Evolutionary conservation across 1,140 invertebrate genomes (phyloP), one percentile per base, ranked within the genome.

Genomic region (Dreissena polymorpha): DNA sequence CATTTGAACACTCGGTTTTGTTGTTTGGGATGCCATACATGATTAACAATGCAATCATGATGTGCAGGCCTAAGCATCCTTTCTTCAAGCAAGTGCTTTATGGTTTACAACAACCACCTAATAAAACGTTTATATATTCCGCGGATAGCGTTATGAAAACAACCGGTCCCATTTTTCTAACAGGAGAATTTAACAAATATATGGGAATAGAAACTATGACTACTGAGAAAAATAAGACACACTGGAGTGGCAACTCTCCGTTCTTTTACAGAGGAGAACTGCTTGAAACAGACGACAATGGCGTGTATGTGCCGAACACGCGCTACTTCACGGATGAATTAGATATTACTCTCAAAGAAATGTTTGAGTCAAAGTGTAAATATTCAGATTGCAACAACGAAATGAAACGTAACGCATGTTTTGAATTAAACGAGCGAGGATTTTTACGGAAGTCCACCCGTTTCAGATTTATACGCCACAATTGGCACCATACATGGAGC

Each of bases 11-110:
- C 77, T 75, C 89, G 10, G 77, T 87, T 50, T 60, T 87, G 25
- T 86, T 86, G 64, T 81, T 77, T 39, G 86, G 85, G 49, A 84
- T 85, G 57, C 85, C 86, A 65, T 50, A 78, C 39, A 69, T 89
- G 3, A 83, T 87, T 0, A 88, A 86, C 67, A 91, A 90, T 86
- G 90, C 89, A 49, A 60, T 90, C 7, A 90, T 91, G 74, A 86
- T 83, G 12, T 91, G 90, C 64, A 73, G 78, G 5, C 53, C 81
- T 55, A 75, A 74, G 12, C 90, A 91, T 76, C 90, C 89, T 13
- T 91, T 91, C 74, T 76, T 90, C 49, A 84, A 88, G 64, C 39
- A 68, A 25, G 57, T 90, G 25, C 72, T 91, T 12, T 72, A 87
- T 18, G 70, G 75, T 29, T 75, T 90, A 13, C 2, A 39, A 39